Evolutionary conservation across 2,797 vertebrate genomes (phyloP).

Genomic region (Ptychobarbus kaznakovi): DNA sequence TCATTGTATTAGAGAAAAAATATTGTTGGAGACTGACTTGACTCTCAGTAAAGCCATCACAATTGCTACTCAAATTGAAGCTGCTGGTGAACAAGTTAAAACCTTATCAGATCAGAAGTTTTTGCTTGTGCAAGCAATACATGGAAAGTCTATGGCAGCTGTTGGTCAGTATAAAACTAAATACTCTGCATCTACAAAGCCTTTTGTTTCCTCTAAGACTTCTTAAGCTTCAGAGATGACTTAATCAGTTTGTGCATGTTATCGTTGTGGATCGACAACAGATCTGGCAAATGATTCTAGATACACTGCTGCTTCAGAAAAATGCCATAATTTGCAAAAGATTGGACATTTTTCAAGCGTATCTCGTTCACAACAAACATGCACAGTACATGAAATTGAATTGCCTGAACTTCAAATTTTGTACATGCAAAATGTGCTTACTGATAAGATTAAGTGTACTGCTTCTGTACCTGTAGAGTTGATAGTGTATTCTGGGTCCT

Average conservation of each 20-base stretch:
- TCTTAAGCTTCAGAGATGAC: not conserved
- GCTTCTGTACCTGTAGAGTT: too few species aligned
- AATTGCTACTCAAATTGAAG: conserved; percentile 26
- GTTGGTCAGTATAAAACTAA: not conserved
- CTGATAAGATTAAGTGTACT: too few species aligned
- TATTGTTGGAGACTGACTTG: conserved; percentile 15
- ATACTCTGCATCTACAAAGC: not conserved
- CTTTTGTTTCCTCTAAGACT: not conserved
- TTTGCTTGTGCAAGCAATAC: not conserved
- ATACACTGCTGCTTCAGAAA: not conserved
- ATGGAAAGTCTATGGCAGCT: not conserved
- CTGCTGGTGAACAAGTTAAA: conserved; percentile 8
- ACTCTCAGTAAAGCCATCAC: not conserved
- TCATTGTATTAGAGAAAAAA: not conserved
- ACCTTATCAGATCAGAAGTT: not conserved
- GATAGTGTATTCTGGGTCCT: too few species aligned
- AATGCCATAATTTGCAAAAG: not conserved
- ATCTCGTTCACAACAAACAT: too few species aligned
- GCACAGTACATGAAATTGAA: too few species aligned
- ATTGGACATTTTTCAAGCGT: not conserved
- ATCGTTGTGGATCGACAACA: not conserved
- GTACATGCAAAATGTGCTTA: too few species aligned
- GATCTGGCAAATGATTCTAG: not conserved
- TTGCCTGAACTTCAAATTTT: too few species aligned
- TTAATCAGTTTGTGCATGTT: not conserved